Conservation (phyloP, 2,113 vertebrate species). For the Nothocercus julius region DNA sequence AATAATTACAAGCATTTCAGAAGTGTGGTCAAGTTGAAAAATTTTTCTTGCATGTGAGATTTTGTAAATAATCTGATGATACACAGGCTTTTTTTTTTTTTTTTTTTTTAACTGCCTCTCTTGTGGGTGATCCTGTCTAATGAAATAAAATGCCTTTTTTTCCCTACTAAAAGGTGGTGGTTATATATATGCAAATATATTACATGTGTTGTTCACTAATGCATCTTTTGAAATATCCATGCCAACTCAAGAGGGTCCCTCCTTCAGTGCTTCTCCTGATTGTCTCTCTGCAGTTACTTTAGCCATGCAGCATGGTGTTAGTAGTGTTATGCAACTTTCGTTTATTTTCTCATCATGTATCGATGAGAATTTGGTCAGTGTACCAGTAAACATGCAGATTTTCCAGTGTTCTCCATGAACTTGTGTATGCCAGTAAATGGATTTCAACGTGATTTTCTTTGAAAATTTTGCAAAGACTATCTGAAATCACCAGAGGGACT, state of each 20-base stretch:
- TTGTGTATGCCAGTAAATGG: background rate
- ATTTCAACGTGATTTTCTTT: background rate
- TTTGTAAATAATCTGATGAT: background rate
- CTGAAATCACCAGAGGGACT: background rate
- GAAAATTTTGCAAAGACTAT: background rate
- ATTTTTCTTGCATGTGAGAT: background rate
- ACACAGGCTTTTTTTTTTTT: background rate
- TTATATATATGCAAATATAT: background rate
- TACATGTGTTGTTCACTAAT: background rate
- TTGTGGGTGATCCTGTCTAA: background rate
- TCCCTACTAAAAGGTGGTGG: background rate
- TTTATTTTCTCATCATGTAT: background rate
- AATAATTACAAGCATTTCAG: slow-evolving; percentile 30
- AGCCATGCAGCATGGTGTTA: background rate
- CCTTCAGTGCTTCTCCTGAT: background rate
- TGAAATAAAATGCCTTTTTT: background rate
- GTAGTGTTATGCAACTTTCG: background rate
- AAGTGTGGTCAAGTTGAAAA: slow-evolving; percentile 2
- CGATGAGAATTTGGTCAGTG: background rate
- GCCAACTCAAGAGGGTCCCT: background rate
- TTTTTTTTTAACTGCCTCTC: background rate
- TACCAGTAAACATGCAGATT: background rate
- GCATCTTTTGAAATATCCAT: background rate
- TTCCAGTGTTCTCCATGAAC: background rate
- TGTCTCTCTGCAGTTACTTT: background rate